These are phyloP conservation scores for Cephalopachus bancanus DNA, from an alignment of 2,797 vertebrate species.

Conservation along the genomic window DNA sequence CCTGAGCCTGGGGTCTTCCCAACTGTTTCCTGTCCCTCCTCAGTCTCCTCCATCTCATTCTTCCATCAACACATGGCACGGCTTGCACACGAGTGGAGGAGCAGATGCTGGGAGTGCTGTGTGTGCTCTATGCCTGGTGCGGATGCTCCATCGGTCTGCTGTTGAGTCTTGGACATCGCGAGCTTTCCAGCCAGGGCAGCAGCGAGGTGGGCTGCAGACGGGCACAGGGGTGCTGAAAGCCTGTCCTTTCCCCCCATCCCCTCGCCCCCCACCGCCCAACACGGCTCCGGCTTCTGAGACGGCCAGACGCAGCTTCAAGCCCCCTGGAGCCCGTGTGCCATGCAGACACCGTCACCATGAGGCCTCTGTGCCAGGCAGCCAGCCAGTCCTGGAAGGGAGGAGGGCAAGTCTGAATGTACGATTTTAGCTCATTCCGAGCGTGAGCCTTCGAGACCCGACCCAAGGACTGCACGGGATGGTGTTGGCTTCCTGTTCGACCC, in stretches of 20 bases:
- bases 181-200: not conserved
- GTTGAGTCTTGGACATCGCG: not conserved
- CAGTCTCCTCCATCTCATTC: not conserved
- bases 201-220: not conserved
- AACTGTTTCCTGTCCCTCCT: not conserved
- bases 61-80: not conserved
- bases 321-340: accelerated
- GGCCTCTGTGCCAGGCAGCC: not conserved
- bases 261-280: not conserved
- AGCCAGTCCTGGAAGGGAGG: not conserved
- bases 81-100: too few species aligned
- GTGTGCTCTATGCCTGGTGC: not conserved
- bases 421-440: not conserved
- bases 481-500: accelerated
- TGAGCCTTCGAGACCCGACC: not conserved
- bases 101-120: too few species aligned
- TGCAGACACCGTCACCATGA: not conserved
- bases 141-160: accelerated
- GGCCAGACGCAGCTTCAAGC: too few species aligned
- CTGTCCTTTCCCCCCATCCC: not conserved
- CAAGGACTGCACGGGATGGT: too few species aligned
- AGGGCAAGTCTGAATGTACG: not conserved
- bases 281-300: too few species aligned
- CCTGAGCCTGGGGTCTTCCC: not conserved
- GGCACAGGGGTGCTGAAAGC: not conserved